phyloP scores from a whole-genome alignment of 2,888 invertebrate genomes.

The Stramonita haemastoma region DNA sequence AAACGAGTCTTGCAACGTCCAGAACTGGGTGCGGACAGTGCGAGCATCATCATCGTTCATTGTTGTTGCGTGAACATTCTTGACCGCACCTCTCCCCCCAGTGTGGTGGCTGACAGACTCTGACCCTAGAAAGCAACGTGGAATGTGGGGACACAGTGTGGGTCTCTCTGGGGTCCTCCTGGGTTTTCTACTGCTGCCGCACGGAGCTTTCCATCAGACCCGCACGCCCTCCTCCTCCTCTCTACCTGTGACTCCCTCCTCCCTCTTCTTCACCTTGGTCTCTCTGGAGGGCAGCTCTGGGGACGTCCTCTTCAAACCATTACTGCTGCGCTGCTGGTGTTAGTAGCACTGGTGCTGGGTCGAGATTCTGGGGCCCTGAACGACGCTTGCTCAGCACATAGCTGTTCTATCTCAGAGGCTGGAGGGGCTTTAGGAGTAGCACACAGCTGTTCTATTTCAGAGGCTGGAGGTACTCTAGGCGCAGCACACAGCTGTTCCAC shows the following conservation, averaged over 20 bases:
- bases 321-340: not conserved
- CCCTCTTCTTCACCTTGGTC: not conserved
- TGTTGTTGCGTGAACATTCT: not conserved
- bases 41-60: no score
- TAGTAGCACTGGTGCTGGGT: not conserved
- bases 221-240: not conserved
- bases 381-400: not conserved
- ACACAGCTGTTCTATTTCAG: no score
- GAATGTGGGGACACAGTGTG: not conserved
- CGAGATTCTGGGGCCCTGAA: not conserved
- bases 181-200: not conserved
- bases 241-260: not conserved
- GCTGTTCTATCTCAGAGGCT: not conserved
- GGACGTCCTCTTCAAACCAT: not conserved
- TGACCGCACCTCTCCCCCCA: not conserved
- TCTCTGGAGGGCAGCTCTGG: not conserved
- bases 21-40: not conserved
- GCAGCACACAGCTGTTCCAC: no score
- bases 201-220: not conserved
- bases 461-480: no score
- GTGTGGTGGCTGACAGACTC: constrained; percentile 10
- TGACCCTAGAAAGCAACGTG: not conserved
- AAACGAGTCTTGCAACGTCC: not conserved
- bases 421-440: not conserved
- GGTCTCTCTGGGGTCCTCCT: not conserved